These are phyloP conservation scores for Conger conger DNA, from an alignment of 2,113 vertebrate species.

Conservation along the genomic window DNA sequence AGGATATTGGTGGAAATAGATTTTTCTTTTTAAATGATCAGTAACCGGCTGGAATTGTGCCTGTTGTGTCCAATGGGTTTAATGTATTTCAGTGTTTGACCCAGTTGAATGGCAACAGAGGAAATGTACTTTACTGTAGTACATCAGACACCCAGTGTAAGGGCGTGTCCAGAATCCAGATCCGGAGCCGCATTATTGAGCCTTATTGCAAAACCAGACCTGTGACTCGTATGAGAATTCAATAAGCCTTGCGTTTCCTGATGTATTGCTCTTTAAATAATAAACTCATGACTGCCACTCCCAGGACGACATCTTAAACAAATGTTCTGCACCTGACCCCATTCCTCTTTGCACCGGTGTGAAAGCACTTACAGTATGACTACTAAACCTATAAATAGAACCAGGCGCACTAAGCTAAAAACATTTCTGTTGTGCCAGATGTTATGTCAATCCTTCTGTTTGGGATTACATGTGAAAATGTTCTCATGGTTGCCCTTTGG, in stretches of 20 bases:
- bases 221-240: neutral
- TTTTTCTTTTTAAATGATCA: neutral
- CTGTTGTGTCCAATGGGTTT: neutral
- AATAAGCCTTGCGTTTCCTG: neutral
- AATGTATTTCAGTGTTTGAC: neutral
- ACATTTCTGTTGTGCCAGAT: neutral
- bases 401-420: neutral
- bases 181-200: neutral
- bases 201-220: neutral
- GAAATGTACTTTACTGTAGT: neutral
- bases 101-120: neutral
- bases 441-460: conserved; percentile 1
- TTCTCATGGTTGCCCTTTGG: neutral
- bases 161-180: neutral
- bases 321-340: neutral
- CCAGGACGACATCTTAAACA: neutral
- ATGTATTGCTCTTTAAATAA: neutral
- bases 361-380: neutral
- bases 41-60: neutral
- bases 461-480: neutral
- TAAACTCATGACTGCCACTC: neutral
- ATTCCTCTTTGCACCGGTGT: neutral
- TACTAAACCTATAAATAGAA: neutral
- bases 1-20: neutral
- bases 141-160: neutral